Evolutionary conservation across 2,113 vertebrate genomes (phyloP), one percentile per base, ranked within the genome.

Genomic region (Athene cunicularia): DNA sequence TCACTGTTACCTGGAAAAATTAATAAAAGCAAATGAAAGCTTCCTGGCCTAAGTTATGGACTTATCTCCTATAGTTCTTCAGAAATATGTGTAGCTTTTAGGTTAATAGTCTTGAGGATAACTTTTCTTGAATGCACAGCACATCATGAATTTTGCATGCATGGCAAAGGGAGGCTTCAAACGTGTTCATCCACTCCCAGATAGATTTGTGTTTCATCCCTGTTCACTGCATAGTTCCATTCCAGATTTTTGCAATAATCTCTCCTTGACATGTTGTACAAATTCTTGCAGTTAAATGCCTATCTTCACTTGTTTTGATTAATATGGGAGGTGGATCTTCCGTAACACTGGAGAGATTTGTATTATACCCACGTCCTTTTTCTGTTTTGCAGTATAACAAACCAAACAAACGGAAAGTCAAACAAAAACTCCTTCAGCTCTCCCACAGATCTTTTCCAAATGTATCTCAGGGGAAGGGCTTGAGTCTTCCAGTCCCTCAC

Each of bases 401-500:
- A 83, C 77, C 52, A 91, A 95, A 84, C 79, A 96, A 92, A 90
- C 0, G 12, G 71, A 91, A 97, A 97, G 62, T 90, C 72, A 96
- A 96, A 97, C 84, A 94, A 93, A 86, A 90, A 62, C 81, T 86
- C 88, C 74, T 95, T 96, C 92, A 91, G 60, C 49, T 93, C 94
- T 94, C 89, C 89, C 91, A 97, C 94, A 90, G 72, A 96, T 71
- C 67, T 96, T 84, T 96, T 96, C 93, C 82, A 91, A 97, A 96
- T 64, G 64, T 73, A 88, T 95, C 95, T 93, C 92, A 79, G 70
- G 80, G 90, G 91, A 96, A 94, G 66, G 33, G 45, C 53, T 88
- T 88, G 73, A 86, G 66, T 73, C 89, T 90, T 96, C 70, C 88
- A 91, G 70, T 66, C 56, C 30, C 70, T 87, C 80, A 86, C 32